Evolutionary conservation across 2,888 invertebrate species (phyloP).

Genomic region (Cerceris ruficornis): DNA sequence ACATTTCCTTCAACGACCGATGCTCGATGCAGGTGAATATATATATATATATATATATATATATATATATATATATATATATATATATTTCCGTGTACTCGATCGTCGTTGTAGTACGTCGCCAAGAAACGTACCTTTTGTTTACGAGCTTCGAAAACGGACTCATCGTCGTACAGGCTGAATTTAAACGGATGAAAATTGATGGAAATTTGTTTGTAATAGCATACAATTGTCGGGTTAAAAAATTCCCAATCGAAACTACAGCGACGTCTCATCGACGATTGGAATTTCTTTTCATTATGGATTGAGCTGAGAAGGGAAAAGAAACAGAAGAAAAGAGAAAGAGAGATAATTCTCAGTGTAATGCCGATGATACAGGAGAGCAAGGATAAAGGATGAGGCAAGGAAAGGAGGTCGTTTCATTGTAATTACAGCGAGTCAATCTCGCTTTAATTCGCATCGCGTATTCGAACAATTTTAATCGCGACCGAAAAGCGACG

Average conservation of each 20-base stretch:
- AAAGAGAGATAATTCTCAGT: neutral
- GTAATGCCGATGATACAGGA: neutral
- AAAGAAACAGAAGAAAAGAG: neutral
- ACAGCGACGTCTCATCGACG: too few relatives aligned
- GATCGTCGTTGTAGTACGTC: neutral
- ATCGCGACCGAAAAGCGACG: neutral
- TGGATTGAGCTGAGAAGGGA: neutral
- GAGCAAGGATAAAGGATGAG: neutral
- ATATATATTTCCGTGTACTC: too few relatives aligned
- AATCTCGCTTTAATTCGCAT: slow-evolving; percentile 4
- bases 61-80: too few relatives aligned
- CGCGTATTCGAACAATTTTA: slow-evolving; percentile 1
- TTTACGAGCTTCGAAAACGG: too few relatives aligned
- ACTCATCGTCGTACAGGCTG: too few relatives aligned
- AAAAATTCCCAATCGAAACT: too few relatives aligned
- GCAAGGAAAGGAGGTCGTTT: neutral
- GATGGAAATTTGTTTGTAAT: too few relatives aligned
- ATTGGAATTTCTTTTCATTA: neutral
- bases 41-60: too few relatives aligned
- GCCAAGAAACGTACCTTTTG: neutral
- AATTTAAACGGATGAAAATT: too few relatives aligned
- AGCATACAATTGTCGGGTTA: too few relatives aligned
- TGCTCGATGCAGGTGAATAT: neutral
- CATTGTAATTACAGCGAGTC: neutral
- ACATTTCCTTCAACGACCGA: slow-evolving; percentile 16